A percentile compares a stretch with the other conserved stretches of the same genome.
These are phyloP conservation scores for Andrena fulva DNA, from an alignment of 2,888 invertebrate genomes.

Conservation along the genomic window DNA sequence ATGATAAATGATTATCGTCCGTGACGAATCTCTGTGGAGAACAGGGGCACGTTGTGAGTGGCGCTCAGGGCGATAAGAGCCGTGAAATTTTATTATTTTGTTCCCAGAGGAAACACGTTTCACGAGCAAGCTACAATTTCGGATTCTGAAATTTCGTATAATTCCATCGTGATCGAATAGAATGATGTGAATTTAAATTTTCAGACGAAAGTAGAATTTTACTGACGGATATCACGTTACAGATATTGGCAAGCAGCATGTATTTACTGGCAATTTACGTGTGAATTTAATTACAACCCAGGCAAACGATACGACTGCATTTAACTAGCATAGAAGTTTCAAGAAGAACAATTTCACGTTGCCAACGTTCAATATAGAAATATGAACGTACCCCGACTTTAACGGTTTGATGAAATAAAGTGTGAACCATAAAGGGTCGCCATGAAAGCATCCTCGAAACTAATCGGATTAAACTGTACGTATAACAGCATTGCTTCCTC, in stretches of 20 bases:
- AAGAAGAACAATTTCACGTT: constrained; percentile 1
- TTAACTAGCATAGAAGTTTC: neutral
- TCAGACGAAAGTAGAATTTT: neutral
- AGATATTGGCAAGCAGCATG: neutral
- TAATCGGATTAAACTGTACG: constrained; percentile 20
- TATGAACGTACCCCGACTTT: neutral
- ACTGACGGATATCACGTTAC: neutral
- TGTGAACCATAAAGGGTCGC: constrained; percentile 1
- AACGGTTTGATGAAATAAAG: constrained; percentile 12
- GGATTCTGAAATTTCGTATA: neutral
- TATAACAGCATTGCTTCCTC: neutral
- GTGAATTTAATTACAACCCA: neutral
- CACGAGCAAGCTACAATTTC: neutral
- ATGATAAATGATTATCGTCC: constrained; percentile 20
- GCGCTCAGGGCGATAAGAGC: neutral
- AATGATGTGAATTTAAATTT: neutral
- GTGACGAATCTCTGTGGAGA: constrained; percentile 14
- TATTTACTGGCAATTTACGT: neutral
- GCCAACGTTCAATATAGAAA: neutral
- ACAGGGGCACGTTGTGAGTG: neutral
- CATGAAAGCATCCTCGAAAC: constrained; percentile 14
- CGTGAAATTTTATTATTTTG: neutral
- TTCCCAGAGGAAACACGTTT: neutral
- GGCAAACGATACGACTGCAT: neutral
- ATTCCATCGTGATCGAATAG: neutral